Percentiles rank a stretch among this genome's conserved stretches.
phyloP scores from a whole-genome alignment of 2,797 vertebrate species.

The Acropternis orthonyx region DNA sequence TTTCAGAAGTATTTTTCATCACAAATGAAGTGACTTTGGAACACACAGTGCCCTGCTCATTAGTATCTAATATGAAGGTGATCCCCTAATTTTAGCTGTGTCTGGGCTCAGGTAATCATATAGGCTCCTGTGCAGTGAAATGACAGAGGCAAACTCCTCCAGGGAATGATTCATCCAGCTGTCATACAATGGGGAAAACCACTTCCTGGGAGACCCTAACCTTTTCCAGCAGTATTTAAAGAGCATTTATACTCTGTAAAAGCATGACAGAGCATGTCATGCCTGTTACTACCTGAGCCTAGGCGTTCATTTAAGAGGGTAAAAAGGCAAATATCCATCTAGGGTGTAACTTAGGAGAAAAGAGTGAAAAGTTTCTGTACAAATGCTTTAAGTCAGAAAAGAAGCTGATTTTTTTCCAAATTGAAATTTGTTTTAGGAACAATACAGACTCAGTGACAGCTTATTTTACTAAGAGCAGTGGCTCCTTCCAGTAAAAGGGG shows the following conservation, averaged over 20 bases:
- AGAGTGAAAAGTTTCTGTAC: neutral
- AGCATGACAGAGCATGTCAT: neutral
- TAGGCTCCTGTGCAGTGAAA: neutral
- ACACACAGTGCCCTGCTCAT: neutral
- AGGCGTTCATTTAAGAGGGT: neutral
- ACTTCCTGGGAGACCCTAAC: neutral
- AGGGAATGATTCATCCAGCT: conserved; percentile 16
- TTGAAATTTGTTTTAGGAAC: neutral
- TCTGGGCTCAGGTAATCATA: neutral
- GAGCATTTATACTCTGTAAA: neutral
- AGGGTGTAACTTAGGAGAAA: neutral
- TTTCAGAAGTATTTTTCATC: neutral
- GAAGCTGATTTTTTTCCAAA: neutral
- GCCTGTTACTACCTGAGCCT: neutral
- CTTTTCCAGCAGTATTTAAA: neutral
- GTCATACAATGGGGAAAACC: neutral
- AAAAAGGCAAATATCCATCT: neutral
- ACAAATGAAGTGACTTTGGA: neutral
- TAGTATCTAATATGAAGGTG: neutral
- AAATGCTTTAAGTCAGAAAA: neutral
- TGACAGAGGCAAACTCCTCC: neutral
- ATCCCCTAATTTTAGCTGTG: neutral
- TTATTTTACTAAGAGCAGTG: neutral
- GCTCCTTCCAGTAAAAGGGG: neutral
- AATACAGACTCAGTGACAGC: neutral